Percentiles rank a stretch among this genome's conserved stretches.
phyloP scores from a whole-genome alignment of 2,888 invertebrate species.

The Sipha maydis region DNA sequence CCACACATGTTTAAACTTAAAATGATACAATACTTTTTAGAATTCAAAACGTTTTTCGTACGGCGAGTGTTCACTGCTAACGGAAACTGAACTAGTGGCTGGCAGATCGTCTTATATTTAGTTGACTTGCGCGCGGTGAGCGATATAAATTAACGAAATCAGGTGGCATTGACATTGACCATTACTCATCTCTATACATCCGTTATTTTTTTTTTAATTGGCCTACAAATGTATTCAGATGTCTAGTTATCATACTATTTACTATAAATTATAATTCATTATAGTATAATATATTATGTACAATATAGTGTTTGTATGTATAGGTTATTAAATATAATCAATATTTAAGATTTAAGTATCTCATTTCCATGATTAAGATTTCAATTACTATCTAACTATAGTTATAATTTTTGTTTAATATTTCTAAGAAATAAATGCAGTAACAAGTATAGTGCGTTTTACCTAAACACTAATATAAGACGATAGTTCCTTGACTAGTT shows the following conservation, averaged over 20 bases:
- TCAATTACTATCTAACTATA: no score
- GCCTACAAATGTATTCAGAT: not conserved
- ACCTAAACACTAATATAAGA: no score
- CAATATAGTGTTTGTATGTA: no score
- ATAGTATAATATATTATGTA: not conserved
- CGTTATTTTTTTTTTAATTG: slow-evolving; percentile 35
- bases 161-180: slow-evolving; percentile 48
- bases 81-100: slow-evolving; percentile 23
- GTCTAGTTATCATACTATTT: not conserved
- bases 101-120: slow-evolving; percentile 1
- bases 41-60: not conserved
- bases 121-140: slow-evolving; percentile 6
- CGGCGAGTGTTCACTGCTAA: slow-evolving; percentile 8
- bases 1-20: slow-evolving; percentile 75
- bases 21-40: not conserved
- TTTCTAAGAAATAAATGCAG: no score
- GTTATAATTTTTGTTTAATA: no score
- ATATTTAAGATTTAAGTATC: no score
- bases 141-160: slow-evolving; percentile 6
- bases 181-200: not conserved
- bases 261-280: not conserved
- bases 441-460: no score
- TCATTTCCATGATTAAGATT: no score
- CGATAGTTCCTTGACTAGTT: no score
- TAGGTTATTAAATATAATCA: no score